Percentiles rank a stretch among this genome's conserved stretches.
Evolutionary conservation across 1,140 invertebrate species (phyloP).

Genomic region (Cotesia typhae): DNA sequence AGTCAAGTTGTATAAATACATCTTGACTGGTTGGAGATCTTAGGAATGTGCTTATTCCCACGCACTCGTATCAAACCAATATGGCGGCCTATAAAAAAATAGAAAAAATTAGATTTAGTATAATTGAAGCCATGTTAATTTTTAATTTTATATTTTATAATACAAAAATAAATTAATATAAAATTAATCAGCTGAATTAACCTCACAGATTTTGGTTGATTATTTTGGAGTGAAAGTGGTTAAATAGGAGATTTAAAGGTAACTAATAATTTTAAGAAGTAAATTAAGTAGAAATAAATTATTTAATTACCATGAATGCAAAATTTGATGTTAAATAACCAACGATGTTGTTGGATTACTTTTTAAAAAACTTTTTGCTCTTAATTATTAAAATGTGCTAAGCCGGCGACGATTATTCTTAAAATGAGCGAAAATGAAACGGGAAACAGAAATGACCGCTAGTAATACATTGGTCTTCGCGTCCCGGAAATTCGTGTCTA

Average conservation of each 20-base stretch:
- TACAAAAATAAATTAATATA: too few species aligned
- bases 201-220: too few species aligned
- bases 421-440: slow-evolving; percentile 12
- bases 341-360: slow-evolving; percentile 31
- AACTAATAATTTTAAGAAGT: too few species aligned
- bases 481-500: slow-evolving; percentile 25
- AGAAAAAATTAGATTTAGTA: background rate
- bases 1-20: slow-evolving; percentile 99
- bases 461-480: background rate
- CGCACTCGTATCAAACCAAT: slow-evolving; percentile 20
- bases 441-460: too few species aligned
- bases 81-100: slow-evolving; percentile 20
- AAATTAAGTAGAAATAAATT: background rate
- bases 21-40: slow-evolving; percentile 59
- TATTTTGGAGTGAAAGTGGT: too few species aligned
- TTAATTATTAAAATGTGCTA: background rate
- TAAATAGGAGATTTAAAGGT: too few species aligned
- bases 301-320: slow-evolving; percentile 24
- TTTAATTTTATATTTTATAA: too few species aligned
- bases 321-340: background rate
- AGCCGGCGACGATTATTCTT: slow-evolving; percentile 26
- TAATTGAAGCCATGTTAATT: too few species aligned
- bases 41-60: slow-evolving; percentile 10
- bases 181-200: too few species aligned
- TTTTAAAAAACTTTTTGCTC: background rate